phyloP scores from a whole-genome alignment of 2,888 invertebrate species.

The Patella ulyssiponensis region DNA sequence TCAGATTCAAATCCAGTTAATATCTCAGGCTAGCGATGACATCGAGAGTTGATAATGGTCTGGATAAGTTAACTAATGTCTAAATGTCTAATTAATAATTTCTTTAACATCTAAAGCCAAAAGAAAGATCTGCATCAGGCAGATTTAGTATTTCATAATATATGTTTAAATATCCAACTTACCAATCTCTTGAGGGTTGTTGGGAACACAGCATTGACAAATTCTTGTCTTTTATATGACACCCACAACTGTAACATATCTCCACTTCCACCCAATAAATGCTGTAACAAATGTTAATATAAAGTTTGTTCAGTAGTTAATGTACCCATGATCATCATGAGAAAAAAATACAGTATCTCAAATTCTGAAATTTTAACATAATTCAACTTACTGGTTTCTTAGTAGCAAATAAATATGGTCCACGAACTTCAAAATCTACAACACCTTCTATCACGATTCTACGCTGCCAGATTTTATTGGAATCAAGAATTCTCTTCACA shows the following conservation, averaged over 20 bases:
- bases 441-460: constrained; percentile 78
- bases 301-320: background rate
- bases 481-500: constrained; percentile 42
- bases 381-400: constrained; percentile 78
- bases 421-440: constrained; percentile 86
- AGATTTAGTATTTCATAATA: background rate
- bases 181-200: constrained; percentile 69
- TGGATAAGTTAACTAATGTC: too few species aligned
- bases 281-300: constrained; percentile 35
- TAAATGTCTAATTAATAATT: too few species aligned
- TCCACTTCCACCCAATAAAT: constrained; percentile 38
- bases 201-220: constrained; percentile 83
- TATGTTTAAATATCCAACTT: constrained; percentile 22
- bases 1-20: too few species aligned
- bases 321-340: too few species aligned
- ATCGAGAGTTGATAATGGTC: too few species aligned
- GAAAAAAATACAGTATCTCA: too few species aligned
- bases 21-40: too few species aligned
- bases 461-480: constrained; percentile 13
- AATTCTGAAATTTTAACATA: background rate
- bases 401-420: constrained; percentile 89
- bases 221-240: constrained; percentile 82
- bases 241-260: constrained; percentile 77
- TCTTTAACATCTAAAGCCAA: too few species aligned
- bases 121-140: too few species aligned